Percentiles rank a stretch among this genome's conserved stretches.
These are phyloP conservation scores for Lacerta viridis DNA, from an alignment of 2,797 vertebrate genomes.

Conservation along the genomic window DNA sequence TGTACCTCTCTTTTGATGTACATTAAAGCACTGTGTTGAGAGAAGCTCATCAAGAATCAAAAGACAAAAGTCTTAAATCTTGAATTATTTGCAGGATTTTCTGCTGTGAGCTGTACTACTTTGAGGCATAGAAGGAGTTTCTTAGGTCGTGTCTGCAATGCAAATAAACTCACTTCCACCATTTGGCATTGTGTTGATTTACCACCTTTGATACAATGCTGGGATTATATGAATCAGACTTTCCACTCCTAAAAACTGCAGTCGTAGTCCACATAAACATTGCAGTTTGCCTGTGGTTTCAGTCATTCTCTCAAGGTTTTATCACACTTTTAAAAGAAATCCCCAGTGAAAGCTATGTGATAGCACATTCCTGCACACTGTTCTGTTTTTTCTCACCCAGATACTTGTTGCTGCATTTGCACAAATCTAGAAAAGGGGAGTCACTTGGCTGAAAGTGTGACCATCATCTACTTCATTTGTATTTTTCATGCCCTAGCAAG, in stretches of 20 bases:
- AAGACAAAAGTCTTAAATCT: not conserved
- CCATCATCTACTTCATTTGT: not conserved
- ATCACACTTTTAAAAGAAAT: not conserved
- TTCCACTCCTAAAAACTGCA: not conserved
- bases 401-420: not conserved
- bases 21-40: not conserved
- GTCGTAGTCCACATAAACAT: not conserved
- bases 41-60: not conserved
- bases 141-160: not conserved
- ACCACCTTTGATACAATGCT: not conserved
- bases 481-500: constrained; percentile 11
- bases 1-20: not conserved
- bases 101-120: not conserved
- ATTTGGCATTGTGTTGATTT: not conserved
- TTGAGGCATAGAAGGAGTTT: not conserved
- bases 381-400: not conserved
- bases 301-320: not conserved
- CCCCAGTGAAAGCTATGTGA: not conserved
- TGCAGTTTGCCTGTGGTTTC: not conserved
- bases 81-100: constrained; percentile 12
- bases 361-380: not conserved
- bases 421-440: not conserved
- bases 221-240: not conserved
- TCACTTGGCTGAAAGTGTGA: not conserved
- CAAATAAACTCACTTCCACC: constrained; percentile 5